A percentile compares a stretch with the other conserved stretches of the same genome.
Evolutionary conservation across 2,113 vertebrate species (phyloP).

Genomic region (Spea bombifrons): DNA sequence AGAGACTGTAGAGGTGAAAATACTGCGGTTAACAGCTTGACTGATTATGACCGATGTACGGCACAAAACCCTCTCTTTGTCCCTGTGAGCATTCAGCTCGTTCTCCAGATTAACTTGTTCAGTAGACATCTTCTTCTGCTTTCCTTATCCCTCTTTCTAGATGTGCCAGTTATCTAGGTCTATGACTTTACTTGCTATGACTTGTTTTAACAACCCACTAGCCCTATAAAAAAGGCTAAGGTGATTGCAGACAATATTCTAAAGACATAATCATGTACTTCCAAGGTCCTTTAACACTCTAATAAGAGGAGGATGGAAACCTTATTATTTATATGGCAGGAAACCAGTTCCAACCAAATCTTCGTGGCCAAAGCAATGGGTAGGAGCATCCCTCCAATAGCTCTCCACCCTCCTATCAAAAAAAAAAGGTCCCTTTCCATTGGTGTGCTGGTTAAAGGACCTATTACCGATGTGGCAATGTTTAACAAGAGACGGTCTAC

Average conservation of each 20-base stretch:
- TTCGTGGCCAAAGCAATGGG: conserved; percentile 48
- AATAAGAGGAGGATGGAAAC: conserved; percentile 55
- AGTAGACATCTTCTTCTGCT: conserved; percentile 60
- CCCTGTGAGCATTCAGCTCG: conserved; percentile 62
- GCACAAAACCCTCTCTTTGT: conserved; percentile 58
- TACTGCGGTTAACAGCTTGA: conserved; percentile 79
- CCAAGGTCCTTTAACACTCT: conserved; percentile 57
- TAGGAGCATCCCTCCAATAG: conserved; percentile 56
- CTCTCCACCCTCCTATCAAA: conserved; percentile 50
- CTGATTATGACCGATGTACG: conserved; percentile 56
- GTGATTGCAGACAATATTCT: conserved; percentile 48
- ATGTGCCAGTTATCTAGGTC: conserved; percentile 62
- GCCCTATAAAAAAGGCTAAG: conserved; percentile 46
- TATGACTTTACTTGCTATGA: conserved; percentile 43
- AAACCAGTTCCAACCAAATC: conserved; percentile 63
- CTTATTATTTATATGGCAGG: conserved; percentile 60
- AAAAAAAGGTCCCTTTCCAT: conserved; percentile 57
- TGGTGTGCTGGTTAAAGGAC: conserved; percentile 68
- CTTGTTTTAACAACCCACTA: conserved; percentile 52
- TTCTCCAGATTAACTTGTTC: conserved; percentile 60
- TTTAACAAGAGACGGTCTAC: conserved; percentile 75
- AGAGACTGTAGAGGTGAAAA: conserved; percentile 92
- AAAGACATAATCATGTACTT: conserved; percentile 32
- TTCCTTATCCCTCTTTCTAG: conserved; percentile 24
- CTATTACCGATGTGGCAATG: conserved; percentile 81